Conservation (phyloP, 2,888 invertebrate genomes). For the Nomada fucata region DNA sequence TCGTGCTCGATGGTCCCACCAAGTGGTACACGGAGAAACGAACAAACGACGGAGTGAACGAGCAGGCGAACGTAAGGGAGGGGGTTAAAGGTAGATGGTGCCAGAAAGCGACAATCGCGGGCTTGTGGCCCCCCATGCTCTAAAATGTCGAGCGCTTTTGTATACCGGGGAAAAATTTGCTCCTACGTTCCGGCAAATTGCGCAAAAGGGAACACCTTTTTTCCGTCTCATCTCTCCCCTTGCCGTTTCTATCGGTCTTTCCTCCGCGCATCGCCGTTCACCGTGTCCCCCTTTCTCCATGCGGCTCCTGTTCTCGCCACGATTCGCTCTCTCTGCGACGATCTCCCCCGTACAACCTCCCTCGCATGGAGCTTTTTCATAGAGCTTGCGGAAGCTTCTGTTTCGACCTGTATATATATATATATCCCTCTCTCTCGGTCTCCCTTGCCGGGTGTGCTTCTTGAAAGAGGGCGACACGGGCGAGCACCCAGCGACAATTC, state of each 20-base stretch:
- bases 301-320: neutral
- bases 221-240: slow-evolving; percentile 32
- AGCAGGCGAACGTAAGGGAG: neutral
- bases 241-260: neutral
- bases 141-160: slow-evolving; percentile 64
- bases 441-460: slow-evolving; percentile 3
- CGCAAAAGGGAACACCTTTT: slow-evolving; percentile 59
- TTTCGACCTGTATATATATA: neutral
- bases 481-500: slow-evolving; percentile 68
- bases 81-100: slow-evolving; percentile 36
- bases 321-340: neutral
- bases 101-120: slow-evolving; percentile 59
- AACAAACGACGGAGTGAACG: neutral
- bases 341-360: neutral
- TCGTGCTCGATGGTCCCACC: slow-evolving; percentile 28
- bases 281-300: neutral
- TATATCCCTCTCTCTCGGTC: neutral
- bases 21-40: slow-evolving; percentile 3
- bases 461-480: slow-evolving; percentile 46
- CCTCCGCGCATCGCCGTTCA: neutral
- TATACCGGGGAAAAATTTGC: slow-evolving; percentile 61
- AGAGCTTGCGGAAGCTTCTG: neutral
- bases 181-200: slow-evolving; percentile 61
- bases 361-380: slow-evolving; percentile 12
- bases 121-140: slow-evolving; percentile 42